Percentiles rank a stretch among this genome's conserved stretches.
These are phyloP conservation scores for Proteles cristata DNA, from an alignment of 2,113 vertebrate genomes.

Conservation along the genomic window DNA sequence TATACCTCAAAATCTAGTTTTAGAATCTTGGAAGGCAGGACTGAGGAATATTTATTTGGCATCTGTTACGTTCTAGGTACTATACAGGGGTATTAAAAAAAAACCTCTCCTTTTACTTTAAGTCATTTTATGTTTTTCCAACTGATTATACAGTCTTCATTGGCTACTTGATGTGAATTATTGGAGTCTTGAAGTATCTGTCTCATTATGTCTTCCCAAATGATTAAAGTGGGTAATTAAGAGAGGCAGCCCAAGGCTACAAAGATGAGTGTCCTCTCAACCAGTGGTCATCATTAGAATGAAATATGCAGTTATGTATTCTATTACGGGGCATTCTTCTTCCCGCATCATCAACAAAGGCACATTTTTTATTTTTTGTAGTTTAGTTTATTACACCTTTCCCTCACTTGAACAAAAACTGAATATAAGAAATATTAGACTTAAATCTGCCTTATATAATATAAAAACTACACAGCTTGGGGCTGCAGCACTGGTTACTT, in stretches of 20 bases:
- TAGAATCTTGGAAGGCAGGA: not conserved
- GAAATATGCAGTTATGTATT: not conserved
- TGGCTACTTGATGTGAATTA: not conserved
- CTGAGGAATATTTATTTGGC: not conserved
- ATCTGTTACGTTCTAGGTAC: not conserved
- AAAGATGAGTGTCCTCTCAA: not conserved
- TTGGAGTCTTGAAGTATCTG: not conserved
- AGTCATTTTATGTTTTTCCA: not conserved
- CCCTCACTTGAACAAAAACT: not conserved
- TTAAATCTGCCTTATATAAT: not conserved
- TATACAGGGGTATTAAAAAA: not conserved
- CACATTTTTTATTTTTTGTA: not conserved
- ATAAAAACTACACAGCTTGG: not conserved
- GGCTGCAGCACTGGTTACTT: not conserved
- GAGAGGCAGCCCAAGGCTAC: not conserved
- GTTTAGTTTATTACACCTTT: not conserved
- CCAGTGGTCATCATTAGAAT: not conserved
- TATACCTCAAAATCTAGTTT: not conserved
- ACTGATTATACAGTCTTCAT: constrained; percentile 2
- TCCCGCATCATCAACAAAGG: not conserved
- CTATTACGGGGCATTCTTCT: not conserved
- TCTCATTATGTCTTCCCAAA: not conserved
- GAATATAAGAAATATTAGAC: not conserved
- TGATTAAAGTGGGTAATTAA: constrained; percentile 18
- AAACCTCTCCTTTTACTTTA: not conserved